Base-by-base conservation (phyloP, 2,797 vertebrate species). In the Hyperoplus immaculatus region DNA sequence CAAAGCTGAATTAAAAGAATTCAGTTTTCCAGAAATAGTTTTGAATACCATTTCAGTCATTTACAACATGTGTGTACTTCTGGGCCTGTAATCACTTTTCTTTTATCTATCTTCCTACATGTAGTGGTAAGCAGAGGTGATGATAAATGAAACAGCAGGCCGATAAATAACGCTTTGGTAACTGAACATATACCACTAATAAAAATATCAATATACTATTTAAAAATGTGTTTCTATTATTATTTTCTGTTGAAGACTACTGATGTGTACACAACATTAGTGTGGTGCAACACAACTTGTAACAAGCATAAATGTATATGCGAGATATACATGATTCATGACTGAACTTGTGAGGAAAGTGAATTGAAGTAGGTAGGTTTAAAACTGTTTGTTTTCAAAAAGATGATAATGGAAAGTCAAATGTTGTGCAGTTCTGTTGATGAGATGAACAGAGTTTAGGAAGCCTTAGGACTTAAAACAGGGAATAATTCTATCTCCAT, bases 1-100 rank as follows among this genome's bases (percentile, higher is more conserved):
- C 86, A 85, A 89, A 91, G 89, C 61, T 36, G 51, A 89, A 87
- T 86, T 82, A 5, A 76, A 84, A 86, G 78, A 88, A 73, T 84
- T 88, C 78, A 80, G 77, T 86, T 87, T 89, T 88, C 78, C 84
- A 74, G 72, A 91, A 93, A 90, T 91, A 92, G 84, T 88, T 87
- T 77, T 78, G 36, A 50, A 83, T 83, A 84, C 56, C 66, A 61
- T 69, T 83, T 72, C 49, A 79, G 78, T 77, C 64, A 4, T 87
- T 86, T 87, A 79, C 61, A 68, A 49, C 29, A 29, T 75, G 51
- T 1, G 11, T 50, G 58, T 42, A 21, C 39, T 71, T 49, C 61
- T 50, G 6, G 6, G n/a, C 81, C 88, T 87, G 29, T 75, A 84
- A 88, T 87, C 68, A 49, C 11, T 65, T 47, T 16, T 46, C 77